Conservation (phyloP, 2,113 vertebrate genomes). For the Gnathonemus longibarbis region DNA sequence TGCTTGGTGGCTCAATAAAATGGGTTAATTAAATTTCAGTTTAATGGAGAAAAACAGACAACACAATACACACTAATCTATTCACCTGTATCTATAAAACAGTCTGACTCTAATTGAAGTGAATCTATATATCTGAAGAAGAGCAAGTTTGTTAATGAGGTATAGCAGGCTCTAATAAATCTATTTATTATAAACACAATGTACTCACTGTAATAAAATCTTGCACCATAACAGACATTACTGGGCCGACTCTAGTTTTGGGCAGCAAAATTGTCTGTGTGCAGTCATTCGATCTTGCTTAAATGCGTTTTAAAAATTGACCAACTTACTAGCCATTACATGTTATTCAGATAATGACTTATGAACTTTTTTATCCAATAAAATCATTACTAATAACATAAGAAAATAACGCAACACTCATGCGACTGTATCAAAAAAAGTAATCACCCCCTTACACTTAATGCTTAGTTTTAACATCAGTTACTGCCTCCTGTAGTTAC, state of each 20-base stretch:
- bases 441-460: background rate
- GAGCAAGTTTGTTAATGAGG: background rate
- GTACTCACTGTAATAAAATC: background rate
- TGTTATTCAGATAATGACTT: background rate
- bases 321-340: background rate
- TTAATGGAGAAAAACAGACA: background rate
- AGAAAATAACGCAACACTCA: background rate
- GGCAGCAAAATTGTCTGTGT: background rate
- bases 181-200: background rate
- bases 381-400: background rate
- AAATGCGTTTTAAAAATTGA: background rate
- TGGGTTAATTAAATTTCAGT: background rate
- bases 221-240: background rate
- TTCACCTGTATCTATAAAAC: background rate
- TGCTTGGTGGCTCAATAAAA: background rate
- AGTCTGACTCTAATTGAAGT: background rate
- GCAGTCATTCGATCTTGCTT: background rate
- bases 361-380: background rate
- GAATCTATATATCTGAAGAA: background rate
- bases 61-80: background rate
- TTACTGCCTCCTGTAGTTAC: background rate
- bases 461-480: background rate
- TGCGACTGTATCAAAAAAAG: background rate
- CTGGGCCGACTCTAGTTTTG: background rate
- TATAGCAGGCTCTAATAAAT: background rate